Evolutionary conservation across 2,797 vertebrate genomes (phyloP).

Genomic region (Anguilla anguilla): DNA sequence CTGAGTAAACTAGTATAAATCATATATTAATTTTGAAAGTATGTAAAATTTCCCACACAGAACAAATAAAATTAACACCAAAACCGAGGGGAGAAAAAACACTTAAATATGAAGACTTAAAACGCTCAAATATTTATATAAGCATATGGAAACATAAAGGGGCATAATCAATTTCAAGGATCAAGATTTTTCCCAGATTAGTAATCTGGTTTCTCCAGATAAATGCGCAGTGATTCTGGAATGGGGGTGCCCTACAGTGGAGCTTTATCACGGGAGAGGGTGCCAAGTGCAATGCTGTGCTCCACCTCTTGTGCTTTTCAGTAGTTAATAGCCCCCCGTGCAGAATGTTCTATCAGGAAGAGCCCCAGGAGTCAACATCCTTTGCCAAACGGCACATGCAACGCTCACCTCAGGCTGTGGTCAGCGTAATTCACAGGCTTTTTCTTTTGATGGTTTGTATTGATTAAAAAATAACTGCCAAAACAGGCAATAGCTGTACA

Average conservation of each 20-base stretch:
- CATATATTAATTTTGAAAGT: not conserved
- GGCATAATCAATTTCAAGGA: not conserved
- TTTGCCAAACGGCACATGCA: not conserved
- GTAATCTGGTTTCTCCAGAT: not conserved
- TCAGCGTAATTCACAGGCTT: not conserved
- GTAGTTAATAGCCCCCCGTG: not conserved
- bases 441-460: not conserved
- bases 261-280: not conserved
- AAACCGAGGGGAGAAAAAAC: not conserved
- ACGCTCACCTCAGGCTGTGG: not conserved
- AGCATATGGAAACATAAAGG: not conserved
- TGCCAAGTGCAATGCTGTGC: too few species aligned
- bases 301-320: not conserved
- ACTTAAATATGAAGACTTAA: not conserved
- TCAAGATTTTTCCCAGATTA: not conserved
- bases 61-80: not conserved
- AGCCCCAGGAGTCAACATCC: not conserved
- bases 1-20: not conserved
- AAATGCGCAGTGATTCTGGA: not conserved
- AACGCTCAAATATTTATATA: not conserved
- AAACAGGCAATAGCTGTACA: not conserved
- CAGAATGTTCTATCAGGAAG: not conserved
- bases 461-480: not conserved
- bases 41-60: not conserved
- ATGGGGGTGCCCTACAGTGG: not conserved